Conservation (phyloP, 2,888 invertebrate species). For the Watsonalla binaria region DNA sequence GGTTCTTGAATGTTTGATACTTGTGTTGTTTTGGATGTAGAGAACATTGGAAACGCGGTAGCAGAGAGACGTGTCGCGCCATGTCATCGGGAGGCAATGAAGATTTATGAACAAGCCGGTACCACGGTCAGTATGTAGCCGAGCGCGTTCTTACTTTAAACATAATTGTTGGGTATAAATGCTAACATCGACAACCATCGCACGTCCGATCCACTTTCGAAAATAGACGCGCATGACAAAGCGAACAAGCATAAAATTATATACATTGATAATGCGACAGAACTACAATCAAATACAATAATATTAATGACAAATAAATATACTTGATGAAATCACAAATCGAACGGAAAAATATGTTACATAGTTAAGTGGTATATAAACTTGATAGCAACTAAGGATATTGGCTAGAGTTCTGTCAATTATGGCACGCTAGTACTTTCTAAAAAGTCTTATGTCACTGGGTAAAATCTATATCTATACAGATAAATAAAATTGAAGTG, state of each 20-base stretch:
- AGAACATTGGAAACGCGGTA: slow-evolving; percentile 60
- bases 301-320: not conserved
- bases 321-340: too few species aligned
- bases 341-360: too few species aligned
- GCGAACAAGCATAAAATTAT: not conserved
- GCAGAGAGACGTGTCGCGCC: slow-evolving; percentile 75
- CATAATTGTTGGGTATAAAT: slow-evolving; percentile 45
- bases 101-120: slow-evolving; percentile 75
- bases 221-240: not conserved
- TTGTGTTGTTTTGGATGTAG: slow-evolving; percentile 40
- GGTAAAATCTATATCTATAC: too few species aligned
- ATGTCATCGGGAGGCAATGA: slow-evolving; percentile 77
- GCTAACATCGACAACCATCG: not conserved
- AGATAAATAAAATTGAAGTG: too few species aligned
- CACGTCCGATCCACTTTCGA: slow-evolving; percentile 2
- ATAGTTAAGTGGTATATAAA: too few species aligned
- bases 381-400: too few species aligned
- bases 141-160: slow-evolving; percentile 53
- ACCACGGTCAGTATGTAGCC: slow-evolving; percentile 50
- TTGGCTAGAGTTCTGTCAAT: too few species aligned
- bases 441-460: too few species aligned
- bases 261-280: not conserved
- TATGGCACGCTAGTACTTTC: too few species aligned
- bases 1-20: slow-evolving; percentile 19
- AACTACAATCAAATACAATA: not conserved